These are phyloP conservation scores for Centropus bengalensis DNA, from an alignment of 2,113 vertebrate species.

Conservation along the genomic window DNA sequence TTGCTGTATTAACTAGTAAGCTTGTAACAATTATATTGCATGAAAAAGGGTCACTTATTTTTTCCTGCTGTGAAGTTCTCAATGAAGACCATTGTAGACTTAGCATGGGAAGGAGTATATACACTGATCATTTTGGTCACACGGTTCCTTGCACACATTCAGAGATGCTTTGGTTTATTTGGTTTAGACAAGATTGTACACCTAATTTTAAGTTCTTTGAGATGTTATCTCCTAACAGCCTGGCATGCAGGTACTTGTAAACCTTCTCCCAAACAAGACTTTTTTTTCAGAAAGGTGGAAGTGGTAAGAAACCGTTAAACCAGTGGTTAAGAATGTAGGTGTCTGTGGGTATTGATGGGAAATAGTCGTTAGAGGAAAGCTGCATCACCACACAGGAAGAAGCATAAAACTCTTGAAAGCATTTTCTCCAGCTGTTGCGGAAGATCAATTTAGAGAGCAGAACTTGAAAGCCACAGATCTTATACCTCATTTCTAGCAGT, in stretches of 20 bases:
- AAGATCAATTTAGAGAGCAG: conserved; percentile 67
- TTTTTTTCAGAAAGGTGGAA: conserved; percentile 82
- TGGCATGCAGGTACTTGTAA: conserved; percentile 66
- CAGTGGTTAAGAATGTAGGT: conserved; percentile 88
- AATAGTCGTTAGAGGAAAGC: conserved; percentile 88
- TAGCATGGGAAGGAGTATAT: neutral
- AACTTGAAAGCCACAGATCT: conserved; percentile 61
- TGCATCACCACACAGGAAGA: conserved; percentile 81
- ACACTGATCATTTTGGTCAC: neutral
- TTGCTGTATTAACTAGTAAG: neutral
- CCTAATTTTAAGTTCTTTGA: conserved; percentile 74
- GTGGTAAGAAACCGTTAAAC: conserved; percentile 92
- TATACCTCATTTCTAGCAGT: conserved; percentile 15
- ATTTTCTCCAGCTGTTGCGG: conserved; percentile 79
- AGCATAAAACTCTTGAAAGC: conserved; percentile 77
- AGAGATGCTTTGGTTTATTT: neutral
- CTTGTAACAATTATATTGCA: neutral
- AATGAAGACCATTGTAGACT: neutral
- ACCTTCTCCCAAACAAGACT: conserved; percentile 24
- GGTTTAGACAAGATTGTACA: conserved; percentile 7
- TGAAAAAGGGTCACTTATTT: neutral
- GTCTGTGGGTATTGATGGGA: conserved; percentile 90
- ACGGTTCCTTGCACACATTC: conserved; percentile 22
- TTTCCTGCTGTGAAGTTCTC: neutral
- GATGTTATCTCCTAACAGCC: conserved; percentile 80